Evolutionary conservation across 2,113 vertebrate genomes (phyloP), one percentile per base, ranked within the genome.

Genomic region (Oenanthe melanoleuca): DNA sequence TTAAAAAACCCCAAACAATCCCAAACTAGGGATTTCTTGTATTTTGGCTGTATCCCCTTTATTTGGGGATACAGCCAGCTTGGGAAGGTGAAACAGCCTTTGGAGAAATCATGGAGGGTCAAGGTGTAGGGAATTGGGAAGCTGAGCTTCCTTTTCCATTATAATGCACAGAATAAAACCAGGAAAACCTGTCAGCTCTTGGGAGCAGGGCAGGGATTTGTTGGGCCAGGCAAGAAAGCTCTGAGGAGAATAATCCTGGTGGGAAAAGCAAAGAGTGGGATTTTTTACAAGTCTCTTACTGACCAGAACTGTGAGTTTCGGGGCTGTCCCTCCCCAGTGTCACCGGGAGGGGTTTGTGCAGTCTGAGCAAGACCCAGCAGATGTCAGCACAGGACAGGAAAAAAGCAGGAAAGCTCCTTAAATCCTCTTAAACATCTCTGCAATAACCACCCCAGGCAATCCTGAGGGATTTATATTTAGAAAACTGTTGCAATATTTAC

Each of bases 371-470:
- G 4, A 77, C 34, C 96, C 96, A 96, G 89, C 34, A 96, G 97
- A 81, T 96, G 93, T 91, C 93, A 92, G 53, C 47, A 61, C 15
- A 97, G 72, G 89, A 92, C 86, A 94, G 63, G 1, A 29, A 55
- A 21, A 96, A 80, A 49, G 31, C 57, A 73, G 67, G 22, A 8
- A 2, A 47, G 29, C 4, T 12, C 40, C 18, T 56, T 13, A 31
- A 60, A 31, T 16, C 29, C 21, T 53, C 19, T 37, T 17, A 7
- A 60, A 78, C 77, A 5, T n/a, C 52, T 31, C 4, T 50, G 23
- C 12, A 61, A 19, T 17, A 63, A 44, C 40, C 33, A 42, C 13
- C 49, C 21, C 55, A 12, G 28, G 44, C 61, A 61, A 29, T 11
- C 31, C 50, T 13, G 15, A 31, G 52, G 21, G 52, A 61, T 52